These are phyloP conservation scores for Stegodyphus dumicola DNA, from an alignment of 1,140 invertebrate species.

Conservation along the genomic window DNA sequence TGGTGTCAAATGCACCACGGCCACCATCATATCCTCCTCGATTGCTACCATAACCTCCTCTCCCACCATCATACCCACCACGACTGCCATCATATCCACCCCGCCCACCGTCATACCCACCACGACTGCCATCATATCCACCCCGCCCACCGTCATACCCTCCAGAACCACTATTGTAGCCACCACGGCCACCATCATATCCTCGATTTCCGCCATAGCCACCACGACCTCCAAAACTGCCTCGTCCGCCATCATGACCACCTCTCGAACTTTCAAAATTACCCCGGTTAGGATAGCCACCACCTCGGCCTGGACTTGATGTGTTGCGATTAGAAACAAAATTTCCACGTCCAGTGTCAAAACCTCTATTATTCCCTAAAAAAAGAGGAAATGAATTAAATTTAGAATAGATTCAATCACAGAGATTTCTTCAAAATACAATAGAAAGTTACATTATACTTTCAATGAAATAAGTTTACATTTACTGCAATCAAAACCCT, in stretches of 20 bases:
- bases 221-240: conserved; percentile 27
- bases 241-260: conserved; percentile 29
- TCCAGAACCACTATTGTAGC: conserved; percentile 29
- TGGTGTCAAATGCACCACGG: conserved; percentile 15
- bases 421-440: too few relatives aligned
- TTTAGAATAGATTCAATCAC: too few relatives aligned
- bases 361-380: neutral
- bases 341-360: conserved; percentile 6
- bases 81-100: conserved; percentile 1
- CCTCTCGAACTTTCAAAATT: conserved; percentile 1
- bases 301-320: neutral
- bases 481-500: too few relatives aligned
- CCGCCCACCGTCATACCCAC: conserved; percentile 32
- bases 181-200: conserved; percentile 23
- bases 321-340: neutral
- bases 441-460: too few relatives aligned
- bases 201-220: conserved; percentile 60
- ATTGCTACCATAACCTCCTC: conserved; percentile 45
- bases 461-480: too few relatives aligned
- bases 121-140: neutral
- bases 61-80: neutral
- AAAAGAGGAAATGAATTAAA: too few relatives aligned
- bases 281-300: conserved; percentile 1
- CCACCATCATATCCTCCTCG: conserved; percentile 60
- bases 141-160: conserved; percentile 54